Evolutionary conservation across 1,140 invertebrate species (phyloP).

Genomic region (Drosophila cardini): DNA sequence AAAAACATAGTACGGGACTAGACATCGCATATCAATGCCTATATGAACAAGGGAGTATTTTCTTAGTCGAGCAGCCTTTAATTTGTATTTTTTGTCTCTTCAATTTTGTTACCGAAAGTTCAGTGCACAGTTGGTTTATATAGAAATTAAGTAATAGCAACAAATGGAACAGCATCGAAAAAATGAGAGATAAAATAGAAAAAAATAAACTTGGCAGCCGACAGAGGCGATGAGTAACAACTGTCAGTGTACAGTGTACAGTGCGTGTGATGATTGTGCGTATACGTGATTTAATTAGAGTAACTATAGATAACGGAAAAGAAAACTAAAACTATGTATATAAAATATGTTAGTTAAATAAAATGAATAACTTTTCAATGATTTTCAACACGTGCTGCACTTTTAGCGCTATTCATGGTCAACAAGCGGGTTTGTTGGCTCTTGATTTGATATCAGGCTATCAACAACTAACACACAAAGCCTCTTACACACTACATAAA

Average conservation of each 20-base stretch:
- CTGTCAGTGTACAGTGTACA: conserved; percentile 32
- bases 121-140: conserved; percentile 48
- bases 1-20: no score
- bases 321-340: not conserved
- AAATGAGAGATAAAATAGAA: not conserved
- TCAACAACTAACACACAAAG: not conserved
- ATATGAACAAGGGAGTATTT: no score
- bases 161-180: conserved; percentile 49
- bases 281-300: not conserved
- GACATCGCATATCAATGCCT: no score
- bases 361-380: not conserved
- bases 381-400: conserved; percentile 3
- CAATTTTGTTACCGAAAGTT: conserved; percentile 47
- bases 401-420: not conserved
- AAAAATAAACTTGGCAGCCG: conserved; percentile 43
- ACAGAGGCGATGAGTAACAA: conserved; percentile 67
- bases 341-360: not conserved
- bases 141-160: conserved; percentile 70
- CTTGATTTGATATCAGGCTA: not conserved
- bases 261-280: conserved; percentile 42
- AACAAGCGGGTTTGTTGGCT: not conserved
- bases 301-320: no score
- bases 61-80: no score
- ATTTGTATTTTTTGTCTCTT: conserved; percentile 17
- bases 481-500: conserved; percentile 8